Evolutionary conservation across 2,888 invertebrate species (phyloP).

Genomic region (Apoderus coryli): DNA sequence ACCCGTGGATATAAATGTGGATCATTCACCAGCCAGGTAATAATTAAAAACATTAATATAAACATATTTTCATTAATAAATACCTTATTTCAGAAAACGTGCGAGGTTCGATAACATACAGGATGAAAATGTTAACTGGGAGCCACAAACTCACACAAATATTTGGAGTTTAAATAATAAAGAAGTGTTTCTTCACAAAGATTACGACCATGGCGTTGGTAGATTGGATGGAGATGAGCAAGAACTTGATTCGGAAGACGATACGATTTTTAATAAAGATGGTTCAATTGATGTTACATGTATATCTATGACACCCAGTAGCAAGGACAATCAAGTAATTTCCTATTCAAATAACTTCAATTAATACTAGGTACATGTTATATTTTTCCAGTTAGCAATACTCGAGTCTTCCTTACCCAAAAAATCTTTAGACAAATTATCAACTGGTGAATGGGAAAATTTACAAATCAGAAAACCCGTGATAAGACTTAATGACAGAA

Average conservation of each 20-base stretch:
- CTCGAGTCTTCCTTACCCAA: slow-evolving; percentile 27
- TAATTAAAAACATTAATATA: too few species aligned
- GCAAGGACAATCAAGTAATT: slow-evolving; percentile 21
- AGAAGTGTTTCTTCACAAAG: slow-evolving; percentile 34
- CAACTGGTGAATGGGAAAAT: slow-evolving; percentile 24
- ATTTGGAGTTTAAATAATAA: slow-evolving; percentile 27
- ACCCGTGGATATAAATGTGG: slow-evolving; percentile 24
- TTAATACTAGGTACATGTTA: slow-evolving; percentile 1
- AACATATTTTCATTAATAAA: too few species aligned
- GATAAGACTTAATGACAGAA: slow-evolving; percentile 20
- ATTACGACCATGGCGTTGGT: slow-evolving; percentile 45
- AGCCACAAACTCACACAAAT: slow-evolving; percentile 14
- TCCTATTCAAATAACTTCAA: background rate
- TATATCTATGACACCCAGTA: slow-evolving; percentile 22
- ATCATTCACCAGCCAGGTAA: slow-evolving; percentile 27
- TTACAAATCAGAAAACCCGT: slow-evolving; percentile 20
- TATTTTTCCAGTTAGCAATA: slow-evolving; percentile 22
- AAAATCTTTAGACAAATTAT: slow-evolving; percentile 25
- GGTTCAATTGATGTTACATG: slow-evolving; percentile 23
- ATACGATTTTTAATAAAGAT: slow-evolving; percentile 21
- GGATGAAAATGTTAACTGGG: too few species aligned
- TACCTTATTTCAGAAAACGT: slow-evolving; percentile 29
- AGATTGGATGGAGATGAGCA: slow-evolving; percentile 34
- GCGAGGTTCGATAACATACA: slow-evolving; percentile 24
- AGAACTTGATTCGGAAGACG: slow-evolving; percentile 20